Evolutionary conservation across 2,888 invertebrate species (phyloP).

Genomic region (Lomographa bimaculata): DNA sequence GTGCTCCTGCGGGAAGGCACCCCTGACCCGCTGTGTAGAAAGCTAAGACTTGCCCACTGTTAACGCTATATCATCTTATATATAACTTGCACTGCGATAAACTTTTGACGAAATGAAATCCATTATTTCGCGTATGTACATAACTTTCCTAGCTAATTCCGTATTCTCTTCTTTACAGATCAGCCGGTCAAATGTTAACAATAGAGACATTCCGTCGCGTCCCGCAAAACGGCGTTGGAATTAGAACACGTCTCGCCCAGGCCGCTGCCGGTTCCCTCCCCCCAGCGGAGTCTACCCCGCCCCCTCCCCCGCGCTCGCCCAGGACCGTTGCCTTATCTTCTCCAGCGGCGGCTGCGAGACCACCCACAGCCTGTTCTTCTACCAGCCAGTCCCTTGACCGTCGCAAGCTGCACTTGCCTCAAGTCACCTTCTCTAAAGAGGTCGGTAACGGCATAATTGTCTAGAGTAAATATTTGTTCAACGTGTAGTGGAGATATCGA

Average conservation of each 20-base stretch:
- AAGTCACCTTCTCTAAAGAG: slow-evolving; percentile 95
- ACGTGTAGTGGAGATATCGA: no score
- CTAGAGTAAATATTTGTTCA: slow-evolving; percentile 55
- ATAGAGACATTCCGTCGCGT: slow-evolving; percentile 88
- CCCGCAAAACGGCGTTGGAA: slow-evolving; percentile 66
- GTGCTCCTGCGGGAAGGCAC: no score
- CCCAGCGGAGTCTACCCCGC: slow-evolving; percentile 67
- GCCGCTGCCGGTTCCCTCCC: slow-evolving; percentile 48
- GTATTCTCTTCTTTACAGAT: slow-evolving; percentile 81
- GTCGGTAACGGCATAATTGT: slow-evolving; percentile 95
- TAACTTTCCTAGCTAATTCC: no score
- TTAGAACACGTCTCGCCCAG: slow-evolving; percentile 55
- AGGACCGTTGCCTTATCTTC: slow-evolving; percentile 60
- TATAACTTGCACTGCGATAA: no score
- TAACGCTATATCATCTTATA: no score
- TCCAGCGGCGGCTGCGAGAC: slow-evolving; percentile 75
- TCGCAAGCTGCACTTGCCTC: slow-evolving; percentile 88
- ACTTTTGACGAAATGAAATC: no score
- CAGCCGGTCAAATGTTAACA: slow-evolving; percentile 87
- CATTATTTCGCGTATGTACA: no score
- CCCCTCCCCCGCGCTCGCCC: slow-evolving; percentile 70
- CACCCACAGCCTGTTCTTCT: slow-evolving; percentile 88
- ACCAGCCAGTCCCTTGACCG: slow-evolving; percentile 85
- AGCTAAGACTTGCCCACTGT: no score
- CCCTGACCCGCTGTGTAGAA: no score